phyloP scores from a whole-genome alignment of 1,140 invertebrate species.

The Eurosta solidaginis region DNA sequence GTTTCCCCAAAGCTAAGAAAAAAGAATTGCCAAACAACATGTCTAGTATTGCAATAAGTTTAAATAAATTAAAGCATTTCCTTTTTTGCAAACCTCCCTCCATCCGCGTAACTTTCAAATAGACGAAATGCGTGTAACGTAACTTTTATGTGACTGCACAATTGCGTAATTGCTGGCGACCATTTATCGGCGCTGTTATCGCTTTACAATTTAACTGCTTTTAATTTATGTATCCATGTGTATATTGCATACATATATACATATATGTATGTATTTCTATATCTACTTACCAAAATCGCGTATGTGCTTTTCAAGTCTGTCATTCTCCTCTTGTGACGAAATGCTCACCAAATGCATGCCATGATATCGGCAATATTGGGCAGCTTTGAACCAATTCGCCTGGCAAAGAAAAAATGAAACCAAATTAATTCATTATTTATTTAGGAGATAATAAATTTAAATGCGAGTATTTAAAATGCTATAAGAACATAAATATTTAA shows the following conservation, averaged over 20 bases:
- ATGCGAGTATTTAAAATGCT: neutral
- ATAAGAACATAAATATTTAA: too few species aligned
- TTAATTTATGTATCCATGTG: too few species aligned
- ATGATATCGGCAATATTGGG: slow-evolving; percentile 89
- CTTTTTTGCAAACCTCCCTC: too few species aligned
- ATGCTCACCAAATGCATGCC: slow-evolving; percentile 90
- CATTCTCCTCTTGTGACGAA: slow-evolving; percentile 85
- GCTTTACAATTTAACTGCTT: neutral
- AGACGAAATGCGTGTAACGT: too few species aligned
- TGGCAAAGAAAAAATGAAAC: slow-evolving; percentile 53
- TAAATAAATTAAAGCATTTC: too few species aligned
- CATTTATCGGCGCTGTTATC: neutral
- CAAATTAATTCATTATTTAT: neutral
- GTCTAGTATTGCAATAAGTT: too few species aligned
- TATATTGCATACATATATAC: too few species aligned
- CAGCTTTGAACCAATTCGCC: slow-evolving; percentile 90
- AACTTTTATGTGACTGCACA: neutral
- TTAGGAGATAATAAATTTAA: neutral
- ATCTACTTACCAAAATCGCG: slow-evolving; percentile 71
- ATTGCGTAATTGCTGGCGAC: neutral
- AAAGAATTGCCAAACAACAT: too few species aligned
- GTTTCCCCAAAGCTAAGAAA: too few species aligned
- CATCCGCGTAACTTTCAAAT: too few species aligned
- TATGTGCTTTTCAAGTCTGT: slow-evolving; percentile 82
- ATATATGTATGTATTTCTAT: too few species aligned